Base-by-base conservation (phyloP, 2,888 invertebrate species). In the Cataglyphis albicans region DNA sequence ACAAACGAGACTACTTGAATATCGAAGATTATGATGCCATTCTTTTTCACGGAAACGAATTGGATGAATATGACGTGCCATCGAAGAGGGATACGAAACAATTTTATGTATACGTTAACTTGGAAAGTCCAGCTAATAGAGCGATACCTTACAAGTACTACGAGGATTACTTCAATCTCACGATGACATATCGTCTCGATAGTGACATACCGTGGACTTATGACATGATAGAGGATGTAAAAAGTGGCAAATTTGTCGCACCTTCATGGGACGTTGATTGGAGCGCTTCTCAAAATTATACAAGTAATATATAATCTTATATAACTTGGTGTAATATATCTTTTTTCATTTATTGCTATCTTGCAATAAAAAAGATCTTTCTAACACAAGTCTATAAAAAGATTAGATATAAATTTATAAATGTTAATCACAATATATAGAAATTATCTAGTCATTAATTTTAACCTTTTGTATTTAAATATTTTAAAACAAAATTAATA, bases 111-210 rank as follows among this genome's bases (percentile, higher is more conserved):
- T 96, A 95, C 86, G 94, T 95, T 0, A 92, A 95, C 55, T 92
- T 95, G 90, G 96, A 96, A 88, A 94, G 95, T 21, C 95, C 95
- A 18, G 85, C 82, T 1, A 91, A 94, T 81, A 85, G 91, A 1
- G 87, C 89, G 9, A 83, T 93, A 1, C 48, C 81, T 5, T 67
- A 87, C 38, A n/a, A 80, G 1, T 84, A 84, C 10, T 84, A 88
- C 65, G 89, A 92, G 9, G 87, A 93, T 48, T 96, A 96, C 82
- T 97, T 95, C 87, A 96, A 96, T 89, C 91, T 95, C 84, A 96
- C 96, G 1, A 96, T 96, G 95, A 96, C 95, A 0, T 96, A 96
- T 90, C 94, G 96, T 83, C 86, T 95, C 82, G 95, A 95, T 87
- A 96, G 96, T 81, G 96, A 96, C 87, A 91, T 96, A 21, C 59